Evolutionary conservation across 2,888 invertebrate genomes (phyloP).

Genomic region (Drosophila subsilvestris): DNA sequence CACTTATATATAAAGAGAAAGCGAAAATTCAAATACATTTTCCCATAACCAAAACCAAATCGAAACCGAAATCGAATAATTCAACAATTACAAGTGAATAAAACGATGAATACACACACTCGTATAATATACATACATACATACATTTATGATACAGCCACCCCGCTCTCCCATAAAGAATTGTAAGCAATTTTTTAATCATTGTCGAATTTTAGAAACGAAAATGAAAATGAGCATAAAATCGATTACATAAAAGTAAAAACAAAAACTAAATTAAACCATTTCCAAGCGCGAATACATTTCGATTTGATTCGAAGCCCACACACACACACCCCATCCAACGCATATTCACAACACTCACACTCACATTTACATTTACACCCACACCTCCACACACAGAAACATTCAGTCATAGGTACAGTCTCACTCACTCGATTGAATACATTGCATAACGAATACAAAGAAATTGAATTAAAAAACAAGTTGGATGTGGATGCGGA

Average conservation of each 20-base stretch:
- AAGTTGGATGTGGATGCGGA: conserved; percentile 24
- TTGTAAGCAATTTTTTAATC: conserved; percentile 70
- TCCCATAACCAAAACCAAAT: conserved; percentile 67
- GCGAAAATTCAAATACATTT: conserved; percentile 76
- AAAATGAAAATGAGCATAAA: conserved; percentile 5
- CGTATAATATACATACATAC: conserved; percentile 27
- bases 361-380: neutral
- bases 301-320: conserved; percentile 38
- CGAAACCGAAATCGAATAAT: conserved; percentile 37
- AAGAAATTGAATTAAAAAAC: conserved; percentile 16
- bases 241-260: neutral
- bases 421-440: conserved; percentile 33
- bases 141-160: conserved; percentile 28
- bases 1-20: conserved; percentile 19
- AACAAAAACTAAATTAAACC: conserved; percentile 16
- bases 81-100: conserved; percentile 37
- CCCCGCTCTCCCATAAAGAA: conserved; percentile 22
- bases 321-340: conserved; percentile 10
- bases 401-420: conserved; percentile 3
- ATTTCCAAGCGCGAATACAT: conserved; percentile 39
- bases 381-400: conserved; percentile 8
- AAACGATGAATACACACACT: conserved; percentile 34
- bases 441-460: conserved; percentile 57
- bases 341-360: neutral
- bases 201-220: conserved; percentile 70